phyloP scores from a whole-genome alignment of 2,113 vertebrate species.

The Cranoglanis bouderius region DNA sequence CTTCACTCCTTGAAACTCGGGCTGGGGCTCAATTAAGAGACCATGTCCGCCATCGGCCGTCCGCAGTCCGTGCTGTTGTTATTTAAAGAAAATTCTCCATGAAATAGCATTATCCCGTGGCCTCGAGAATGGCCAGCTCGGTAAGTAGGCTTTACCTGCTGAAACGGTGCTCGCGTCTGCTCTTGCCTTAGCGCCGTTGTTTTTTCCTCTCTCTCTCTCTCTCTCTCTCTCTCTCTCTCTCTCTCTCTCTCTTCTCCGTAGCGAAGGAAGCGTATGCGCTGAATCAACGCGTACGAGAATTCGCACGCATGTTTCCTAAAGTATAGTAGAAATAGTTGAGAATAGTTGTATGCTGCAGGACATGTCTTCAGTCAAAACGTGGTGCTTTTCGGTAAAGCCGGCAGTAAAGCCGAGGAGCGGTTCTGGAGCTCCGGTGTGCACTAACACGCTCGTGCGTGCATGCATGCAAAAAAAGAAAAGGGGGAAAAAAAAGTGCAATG shows the following conservation, averaged over 20 bases:
- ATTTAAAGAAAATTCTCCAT: conserved; percentile 77
- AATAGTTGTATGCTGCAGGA: neutral
- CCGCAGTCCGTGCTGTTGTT: conserved; percentile 69
- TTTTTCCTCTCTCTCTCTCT: neutral
- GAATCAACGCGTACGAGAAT: conserved; percentile 43
- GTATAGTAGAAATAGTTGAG: conserved; percentile 11
- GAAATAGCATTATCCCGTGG: conserved; percentile 80
- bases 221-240: neutral
- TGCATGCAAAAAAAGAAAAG: neutral
- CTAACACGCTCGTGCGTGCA: neutral
- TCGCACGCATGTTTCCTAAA: neutral
- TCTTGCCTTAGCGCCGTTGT: conserved; percentile 5
- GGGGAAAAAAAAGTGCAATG: neutral
- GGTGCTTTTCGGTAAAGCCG: neutral
- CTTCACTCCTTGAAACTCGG: conserved; percentile 77
- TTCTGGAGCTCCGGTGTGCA: conserved; percentile 11
- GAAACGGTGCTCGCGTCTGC: neutral
- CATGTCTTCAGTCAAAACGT: neutral
- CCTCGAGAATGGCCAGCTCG: conserved; percentile 89
- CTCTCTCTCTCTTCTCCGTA: neutral
- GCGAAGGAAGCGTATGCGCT: conserved; percentile 38
- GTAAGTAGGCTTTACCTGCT: conserved; percentile 76
- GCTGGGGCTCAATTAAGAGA: conserved; percentile 76
- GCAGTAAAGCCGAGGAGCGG: neutral
- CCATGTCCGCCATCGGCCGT: conserved; percentile 80